A percentile compares a stretch with the other conserved stretches of the same genome.
Evolutionary conservation across 1,140 invertebrate species (phyloP).

Genomic region (Drosophila kepulauana): DNA sequence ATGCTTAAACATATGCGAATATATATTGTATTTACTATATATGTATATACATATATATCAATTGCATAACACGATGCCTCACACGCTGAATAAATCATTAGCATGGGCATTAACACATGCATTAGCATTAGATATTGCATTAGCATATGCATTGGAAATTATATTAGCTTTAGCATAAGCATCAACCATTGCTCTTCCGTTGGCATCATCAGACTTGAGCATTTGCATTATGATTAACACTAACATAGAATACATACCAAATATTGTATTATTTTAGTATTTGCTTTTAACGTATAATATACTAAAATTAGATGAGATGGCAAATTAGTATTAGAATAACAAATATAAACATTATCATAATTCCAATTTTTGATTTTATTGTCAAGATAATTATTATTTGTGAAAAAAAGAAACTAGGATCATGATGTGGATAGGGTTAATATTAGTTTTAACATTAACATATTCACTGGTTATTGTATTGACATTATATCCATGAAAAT

Average conservation of each 20-base stretch:
- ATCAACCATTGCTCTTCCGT: neutral
- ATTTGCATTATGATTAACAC: neutral
- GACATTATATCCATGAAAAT: no score
- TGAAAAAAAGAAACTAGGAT: no score
- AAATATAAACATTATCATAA: neutral
- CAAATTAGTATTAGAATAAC: neutral
- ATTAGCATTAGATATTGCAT: neutral
- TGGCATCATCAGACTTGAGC: neutral
- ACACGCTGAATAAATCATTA: neutral
- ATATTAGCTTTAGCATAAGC: neutral
- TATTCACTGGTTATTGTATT: no score
- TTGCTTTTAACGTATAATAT: neutral
- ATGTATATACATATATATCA: neutral
- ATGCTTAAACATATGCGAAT: slow-evolving; percentile 1
- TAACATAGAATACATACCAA: neutral
- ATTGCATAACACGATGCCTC: neutral
- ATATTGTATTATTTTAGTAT: neutral
- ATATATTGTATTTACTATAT: neutral
- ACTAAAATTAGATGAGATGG: no score
- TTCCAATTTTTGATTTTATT: no score
- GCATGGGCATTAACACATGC: neutral
- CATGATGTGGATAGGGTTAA: no score
- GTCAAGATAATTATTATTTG: no score
- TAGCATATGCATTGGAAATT: neutral
- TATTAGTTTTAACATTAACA: no score